Conservation (phyloP, 2,113 vertebrate genomes). For the Semnornis frantzii region DNA sequence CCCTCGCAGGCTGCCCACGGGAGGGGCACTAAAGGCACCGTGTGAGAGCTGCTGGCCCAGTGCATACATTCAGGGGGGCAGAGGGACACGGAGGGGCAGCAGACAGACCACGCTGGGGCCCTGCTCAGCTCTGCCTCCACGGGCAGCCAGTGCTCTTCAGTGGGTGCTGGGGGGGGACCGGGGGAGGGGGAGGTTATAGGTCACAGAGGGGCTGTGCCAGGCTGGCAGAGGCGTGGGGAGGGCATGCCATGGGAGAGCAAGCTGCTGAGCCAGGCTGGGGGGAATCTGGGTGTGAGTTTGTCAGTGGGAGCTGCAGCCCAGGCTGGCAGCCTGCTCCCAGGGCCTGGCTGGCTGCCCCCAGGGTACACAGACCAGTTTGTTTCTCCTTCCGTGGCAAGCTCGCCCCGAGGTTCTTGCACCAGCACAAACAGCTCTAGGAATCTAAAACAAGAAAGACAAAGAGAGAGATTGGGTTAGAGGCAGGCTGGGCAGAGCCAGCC, state of each 20-base stretch:
- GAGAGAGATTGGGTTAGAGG: conserved; percentile 44
- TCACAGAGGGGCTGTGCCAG: neutral
- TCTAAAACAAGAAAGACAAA: conserved; percentile 86
- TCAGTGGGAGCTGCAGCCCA: conserved; percentile 58
- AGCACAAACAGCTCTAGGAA: conserved; percentile 89
- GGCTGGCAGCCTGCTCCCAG: conserved; percentile 40
- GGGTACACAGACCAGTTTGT: conserved; percentile 71
- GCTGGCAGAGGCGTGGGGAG: neutral
- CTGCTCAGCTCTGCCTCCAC: neutral
- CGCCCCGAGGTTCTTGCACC: conserved; percentile 84
- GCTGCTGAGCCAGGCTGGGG: conserved; percentile 25
- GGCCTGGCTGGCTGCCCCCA: conserved; percentile 59
- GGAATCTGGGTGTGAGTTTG: conserved; percentile 42
- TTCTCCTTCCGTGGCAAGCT: conserved; percentile 82
- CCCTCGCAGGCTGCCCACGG: neutral
- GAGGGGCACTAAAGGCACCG: conserved; percentile 65
- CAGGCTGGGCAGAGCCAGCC: neutral
- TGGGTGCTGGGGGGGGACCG: neutral
- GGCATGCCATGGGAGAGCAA: conserved; percentile 64
- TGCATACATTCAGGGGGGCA: neutral
- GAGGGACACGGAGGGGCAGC: neutral
- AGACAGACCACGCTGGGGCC: neutral
- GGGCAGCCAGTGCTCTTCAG: neutral
- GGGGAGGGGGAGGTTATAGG: neutral
- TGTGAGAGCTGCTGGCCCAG: conserved; percentile 33